Conservation (phyloP, 2,797 vertebrate species). For the Peromyscus attwateri region DNA sequence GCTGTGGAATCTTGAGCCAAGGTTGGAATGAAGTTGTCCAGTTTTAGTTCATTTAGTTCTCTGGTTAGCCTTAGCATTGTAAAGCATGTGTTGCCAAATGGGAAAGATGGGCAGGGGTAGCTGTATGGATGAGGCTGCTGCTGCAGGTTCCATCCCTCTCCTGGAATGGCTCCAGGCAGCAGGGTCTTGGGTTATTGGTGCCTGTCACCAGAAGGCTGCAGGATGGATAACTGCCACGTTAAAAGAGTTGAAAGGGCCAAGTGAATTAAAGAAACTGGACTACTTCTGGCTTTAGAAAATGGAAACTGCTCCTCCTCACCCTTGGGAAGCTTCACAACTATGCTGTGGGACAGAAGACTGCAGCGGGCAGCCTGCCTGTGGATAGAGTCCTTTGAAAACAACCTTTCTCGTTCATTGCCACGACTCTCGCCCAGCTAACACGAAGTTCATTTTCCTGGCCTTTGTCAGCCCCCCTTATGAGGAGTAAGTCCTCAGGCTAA, state of each 20-base stretch:
- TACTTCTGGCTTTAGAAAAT: background rate
- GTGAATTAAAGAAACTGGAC: background rate
- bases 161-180: background rate
- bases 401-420: background rate
- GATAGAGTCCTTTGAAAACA: background rate
- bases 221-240: background rate
- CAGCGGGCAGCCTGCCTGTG: too few species aligned
- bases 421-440: background rate
- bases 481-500: background rate
- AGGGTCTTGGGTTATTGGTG: background rate
- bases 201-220: background rate
- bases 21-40: background rate
- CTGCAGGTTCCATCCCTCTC: fast-evolving
- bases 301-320: background rate
- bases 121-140: fast-evolving
- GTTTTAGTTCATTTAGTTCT: background rate
- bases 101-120: too few species aligned
- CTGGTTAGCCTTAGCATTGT: background rate
- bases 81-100: background rate
- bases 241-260: background rate
- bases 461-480: background rate
- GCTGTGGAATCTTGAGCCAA: background rate
- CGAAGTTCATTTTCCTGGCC: background rate
- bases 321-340: background rate
- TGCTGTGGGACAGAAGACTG: too few species aligned